Base-by-base conservation (phyloP, 2,888 invertebrate species). In the Mechanitis mazaeus region DNA sequence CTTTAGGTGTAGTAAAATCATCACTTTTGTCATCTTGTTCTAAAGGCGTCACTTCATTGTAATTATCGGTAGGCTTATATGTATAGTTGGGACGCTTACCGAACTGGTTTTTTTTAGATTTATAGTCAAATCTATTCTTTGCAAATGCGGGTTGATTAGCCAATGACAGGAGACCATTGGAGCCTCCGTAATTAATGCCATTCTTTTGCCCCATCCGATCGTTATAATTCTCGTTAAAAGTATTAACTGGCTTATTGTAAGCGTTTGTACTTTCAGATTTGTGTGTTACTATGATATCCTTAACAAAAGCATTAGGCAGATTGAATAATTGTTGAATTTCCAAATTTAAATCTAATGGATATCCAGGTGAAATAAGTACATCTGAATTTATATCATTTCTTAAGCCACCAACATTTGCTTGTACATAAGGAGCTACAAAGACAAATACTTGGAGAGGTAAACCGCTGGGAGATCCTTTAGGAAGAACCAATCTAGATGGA, bases 341-440 rank as follows among this genome's bases (percentile, higher is more conserved):
- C 70, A 93, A 88, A 31, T 85, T 84, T 68, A 94, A 92, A 76
- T 96, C 95, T 75, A 95, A 91, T 45, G 95, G 95, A 90, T 92
- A 96, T n/a, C 93, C 94, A 71, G 71, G 94, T 80, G 78, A 91
- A 59, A 84, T 68, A 59, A 80, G 74, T 28, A 79, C 83, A 11
- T 72, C 70, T 33, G 74, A 70, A 69, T 88, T 89, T n/a, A 73
- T 71, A 59, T 64, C 81, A 63, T 70, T 63, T 76, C 81, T 73
- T 90, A 93, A 68, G 33, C 81, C 75, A 53, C 69, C 70, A 7
- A 75, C 38, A 64, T 72, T 69, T 47, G 77, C 70, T 76, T 89
- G 80, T 68, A 91, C 72, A 69, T 72, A 89, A 56, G 93, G 93
- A 54, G 91, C 91, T 56, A 94, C 83, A 71, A 93, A 92, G 64